Base-by-base conservation (phyloP, 2,888 invertebrate genomes). In the Plemyria rubiginata region DNA sequence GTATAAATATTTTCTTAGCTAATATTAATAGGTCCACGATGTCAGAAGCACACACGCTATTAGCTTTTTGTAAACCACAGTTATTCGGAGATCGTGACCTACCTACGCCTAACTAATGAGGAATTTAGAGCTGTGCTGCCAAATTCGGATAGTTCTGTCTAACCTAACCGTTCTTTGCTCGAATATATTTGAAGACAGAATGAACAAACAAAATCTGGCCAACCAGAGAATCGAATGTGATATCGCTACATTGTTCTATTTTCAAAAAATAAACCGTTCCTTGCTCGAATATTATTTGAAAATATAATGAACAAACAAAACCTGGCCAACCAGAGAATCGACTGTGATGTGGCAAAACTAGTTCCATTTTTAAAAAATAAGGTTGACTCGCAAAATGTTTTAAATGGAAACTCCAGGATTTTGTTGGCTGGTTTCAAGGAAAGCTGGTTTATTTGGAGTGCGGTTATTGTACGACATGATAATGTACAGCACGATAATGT, bases 111-210 rank as follows among this genome's bases (percentile, higher is more conserved):
- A 38, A 38, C 36, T 38, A 50, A 56, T 58, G 62, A 45, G 66
- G 65, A 60, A 67, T 70, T 70, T 66, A 64, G 67, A 64, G 60
- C 57, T 57, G 22, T 28, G 57, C 52, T 60, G 66, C 55, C 60
- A 66, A 67, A 67, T 67, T 60, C 38, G 46, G 65, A n/a, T 41
- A 48, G 62, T 50, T 62, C 49, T 45, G 46, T 41, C 16, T 65
- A 63, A 67, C 64, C 50, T 65, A 66, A 67, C 64, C 53, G 64
- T 66, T 62, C 4, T 60, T 48, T 60, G 53, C 22, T 49, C 13
- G 38, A 59, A 32, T 45, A 36, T 11, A 11, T 49, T 49, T 22
- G 29, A 55, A 43, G 56, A 51, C 13, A 48, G 32, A 60, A 41
- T 32, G 48, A 29, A 41, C 46, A 53, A 40, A 48, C 9, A 15